Evolutionary conservation across 2,113 vertebrate species (phyloP).

Genomic region (Athene cunicularia): DNA sequence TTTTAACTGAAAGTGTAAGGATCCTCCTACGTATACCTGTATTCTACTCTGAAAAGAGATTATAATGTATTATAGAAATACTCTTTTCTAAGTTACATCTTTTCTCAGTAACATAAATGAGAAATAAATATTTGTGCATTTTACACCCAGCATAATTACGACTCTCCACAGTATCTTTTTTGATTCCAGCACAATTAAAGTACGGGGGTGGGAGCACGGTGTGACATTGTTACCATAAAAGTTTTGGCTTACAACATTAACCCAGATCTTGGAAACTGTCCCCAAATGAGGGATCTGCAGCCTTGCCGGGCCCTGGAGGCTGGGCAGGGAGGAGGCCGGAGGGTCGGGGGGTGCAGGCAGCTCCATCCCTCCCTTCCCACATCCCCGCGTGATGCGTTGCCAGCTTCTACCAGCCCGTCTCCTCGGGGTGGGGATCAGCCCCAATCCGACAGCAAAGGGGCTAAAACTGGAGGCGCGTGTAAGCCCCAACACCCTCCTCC

Average conservation of each 20-base stretch:
- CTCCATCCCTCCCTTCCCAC: background rate
- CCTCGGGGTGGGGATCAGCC: rapidly evolving
- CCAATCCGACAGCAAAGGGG: rapidly evolving
- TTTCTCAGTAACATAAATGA: background rate
- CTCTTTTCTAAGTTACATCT: background rate
- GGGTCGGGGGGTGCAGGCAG: too few species aligned
- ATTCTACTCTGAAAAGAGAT: background rate
- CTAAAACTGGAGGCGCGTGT: rapidly evolving
- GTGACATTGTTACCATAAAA: too few species aligned
- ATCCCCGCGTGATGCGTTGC: background rate
- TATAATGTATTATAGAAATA: rapidly evolving
- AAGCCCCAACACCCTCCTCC: background rate
- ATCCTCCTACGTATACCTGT: background rate
- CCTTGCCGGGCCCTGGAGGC: background rate
- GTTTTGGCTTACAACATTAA: too few species aligned
- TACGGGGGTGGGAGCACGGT: rapidly evolving
- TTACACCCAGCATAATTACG: rapidly evolving
- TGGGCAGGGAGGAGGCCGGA: background rate
- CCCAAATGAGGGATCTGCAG: background rate
- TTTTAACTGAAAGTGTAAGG: background rate
- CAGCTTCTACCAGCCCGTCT: background rate
- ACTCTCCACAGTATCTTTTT: background rate
- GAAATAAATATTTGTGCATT: background rate
- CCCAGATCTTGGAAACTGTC: background rate
- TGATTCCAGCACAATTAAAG: background rate